Conservation (phyloP, 2,888 invertebrate genomes). For the Cerceris rybyensis region DNA sequence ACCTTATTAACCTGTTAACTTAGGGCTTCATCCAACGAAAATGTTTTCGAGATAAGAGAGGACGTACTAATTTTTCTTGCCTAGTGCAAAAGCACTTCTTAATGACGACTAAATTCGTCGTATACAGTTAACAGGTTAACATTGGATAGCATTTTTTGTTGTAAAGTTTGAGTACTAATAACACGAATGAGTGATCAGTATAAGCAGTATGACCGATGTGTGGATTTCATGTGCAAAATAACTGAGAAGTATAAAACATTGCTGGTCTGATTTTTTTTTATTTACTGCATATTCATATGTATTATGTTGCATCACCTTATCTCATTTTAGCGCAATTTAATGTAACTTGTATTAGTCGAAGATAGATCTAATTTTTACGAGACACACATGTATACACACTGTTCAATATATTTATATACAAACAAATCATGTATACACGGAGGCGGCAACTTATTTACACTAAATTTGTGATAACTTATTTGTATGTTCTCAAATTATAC, state of each 20-base stretch:
- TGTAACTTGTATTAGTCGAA: constrained; percentile 20
- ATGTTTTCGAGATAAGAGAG: no score
- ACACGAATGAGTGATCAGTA: no score
- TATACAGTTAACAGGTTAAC: no score
- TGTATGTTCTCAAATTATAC: constrained; percentile 67
- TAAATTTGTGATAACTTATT: constrained; percentile 70
- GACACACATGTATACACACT: constrained; percentile 20
- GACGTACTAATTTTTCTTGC: no score
- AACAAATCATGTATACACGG: constrained; percentile 39
- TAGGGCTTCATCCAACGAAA: not conserved
- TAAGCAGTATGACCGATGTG: not conserved
- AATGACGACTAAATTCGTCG: no score
- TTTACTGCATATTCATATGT: constrained; percentile 22
- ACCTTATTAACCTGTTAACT: not conserved
- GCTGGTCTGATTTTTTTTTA: not conserved
- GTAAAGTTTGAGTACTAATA: no score
- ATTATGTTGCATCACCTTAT: constrained; percentile 15
- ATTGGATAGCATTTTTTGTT: no score
- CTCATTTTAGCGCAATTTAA: constrained; percentile 17
- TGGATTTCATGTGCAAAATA: constrained; percentile 29
- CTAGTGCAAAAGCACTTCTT: no score
- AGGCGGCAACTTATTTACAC: constrained; percentile 41
- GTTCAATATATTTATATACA: constrained; percentile 39
- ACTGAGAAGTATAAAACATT: constrained; percentile 11
- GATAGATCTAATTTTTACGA: constrained; percentile 13